These are phyloP conservation scores for Seriola aureovittata DNA, from an alignment of 2,113 vertebrate genomes.

Conservation along the genomic window DNA sequence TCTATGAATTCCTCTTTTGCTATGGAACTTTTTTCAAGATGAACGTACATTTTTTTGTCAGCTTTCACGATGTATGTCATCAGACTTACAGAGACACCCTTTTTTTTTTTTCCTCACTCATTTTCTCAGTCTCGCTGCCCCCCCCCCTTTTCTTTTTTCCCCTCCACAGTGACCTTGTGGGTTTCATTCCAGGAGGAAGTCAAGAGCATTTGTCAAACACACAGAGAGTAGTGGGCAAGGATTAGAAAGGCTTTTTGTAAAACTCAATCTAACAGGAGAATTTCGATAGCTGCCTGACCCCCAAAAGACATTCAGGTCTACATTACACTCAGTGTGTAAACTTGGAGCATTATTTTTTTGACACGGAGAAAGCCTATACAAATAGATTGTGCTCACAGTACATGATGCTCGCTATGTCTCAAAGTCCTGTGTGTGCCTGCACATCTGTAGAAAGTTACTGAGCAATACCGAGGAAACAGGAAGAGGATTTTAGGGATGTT, in stretches of 20 bases:
- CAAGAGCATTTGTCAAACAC: conserved; percentile 86
- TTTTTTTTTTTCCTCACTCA: not conserved
- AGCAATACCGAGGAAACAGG: not conserved
- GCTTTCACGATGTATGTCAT: conserved; percentile 84
- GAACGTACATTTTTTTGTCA: conserved; percentile 81
- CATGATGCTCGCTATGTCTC: conserved; percentile 39
- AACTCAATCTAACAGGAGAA: conserved; percentile 69
- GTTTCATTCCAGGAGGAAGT: conserved; percentile 84
- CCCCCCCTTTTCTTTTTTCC: not conserved
- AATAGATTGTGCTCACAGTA: conserved; percentile 37
- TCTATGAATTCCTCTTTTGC: conserved; percentile 78
- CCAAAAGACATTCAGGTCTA: conserved; percentile 53
- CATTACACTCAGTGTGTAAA: conserved; percentile 42
- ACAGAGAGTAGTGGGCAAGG: conserved; percentile 58
- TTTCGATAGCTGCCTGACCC: conserved; percentile 61
- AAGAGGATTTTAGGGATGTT: conserved; percentile 6
- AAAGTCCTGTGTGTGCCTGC: conserved; percentile 14
- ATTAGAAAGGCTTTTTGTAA: conserved; percentile 80
- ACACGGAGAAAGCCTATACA: conserved; percentile 52
- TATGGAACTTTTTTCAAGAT: conserved; percentile 76
- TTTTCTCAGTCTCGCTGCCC: conserved; percentile 32
- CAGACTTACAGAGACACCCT: conserved; percentile 63
- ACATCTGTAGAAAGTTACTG: conserved; percentile 30
- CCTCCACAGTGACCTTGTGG: conserved; percentile 83
- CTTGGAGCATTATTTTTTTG: conserved; percentile 57